Base-by-base conservation (phyloP, 1,140 invertebrate genomes). In the Hyles vespertilio region DNA sequence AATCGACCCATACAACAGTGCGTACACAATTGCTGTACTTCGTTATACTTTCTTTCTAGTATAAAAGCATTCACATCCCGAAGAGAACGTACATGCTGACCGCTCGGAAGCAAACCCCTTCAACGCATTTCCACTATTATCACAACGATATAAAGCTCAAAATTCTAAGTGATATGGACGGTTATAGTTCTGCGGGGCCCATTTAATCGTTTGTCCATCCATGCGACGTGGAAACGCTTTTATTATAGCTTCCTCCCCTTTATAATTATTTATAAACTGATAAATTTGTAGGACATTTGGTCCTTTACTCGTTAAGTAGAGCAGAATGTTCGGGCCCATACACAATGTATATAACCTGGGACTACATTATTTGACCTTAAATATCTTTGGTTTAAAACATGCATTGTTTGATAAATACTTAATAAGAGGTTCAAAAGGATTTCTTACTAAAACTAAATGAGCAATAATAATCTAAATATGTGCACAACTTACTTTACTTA, bases 241-340 rank as follows among this genome's bases (percentile, higher is more conserved):
- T 74, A 88, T 84, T 79, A 75, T 72, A 72, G 74, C 75, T 84
- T 86, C 81, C 81, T 79, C 73, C 68, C 73, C 73, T 79, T 77
- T 84, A 80, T 82, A 80, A 81, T 77, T 81, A 83, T 78, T 81
- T 81, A 73, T 80, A 84, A 82, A 79, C 71, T 72, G 67, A 77
- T 62, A 65, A 74, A 77, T 79, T 78, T 79, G 63, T 80, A 51
- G 49, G 56, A 65, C 64, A 70, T 71, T 77, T 67, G 67, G 65
- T 74, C 63, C 66, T 72, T 65, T 73, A 68, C 76, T 57, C 53
- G 58, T 50, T 72, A 66, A 70, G 74, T 73, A 76, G 68, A 70
- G 64, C 67, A 8, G 36, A 40, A 40, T 40, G 36, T 40, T 40
- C 36, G 4, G 36, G 36, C 0, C 8, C 8, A 40, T 5, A 40